phyloP scores from a whole-genome alignment of 1,140 invertebrate genomes.

The Saccostrea cuccullata region DNA sequence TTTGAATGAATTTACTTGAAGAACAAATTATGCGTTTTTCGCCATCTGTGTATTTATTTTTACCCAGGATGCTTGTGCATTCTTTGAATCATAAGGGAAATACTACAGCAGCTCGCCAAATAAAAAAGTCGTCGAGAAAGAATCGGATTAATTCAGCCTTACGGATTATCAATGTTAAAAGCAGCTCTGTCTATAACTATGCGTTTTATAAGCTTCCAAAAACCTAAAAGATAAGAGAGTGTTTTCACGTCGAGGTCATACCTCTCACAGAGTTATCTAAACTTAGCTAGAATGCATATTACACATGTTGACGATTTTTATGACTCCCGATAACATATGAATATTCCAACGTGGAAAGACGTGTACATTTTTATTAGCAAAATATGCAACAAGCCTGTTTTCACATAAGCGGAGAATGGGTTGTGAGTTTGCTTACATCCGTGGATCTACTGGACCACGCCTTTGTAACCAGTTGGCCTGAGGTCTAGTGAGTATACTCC shows the following conservation, averaged over 20 bases:
- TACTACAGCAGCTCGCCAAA: background rate
- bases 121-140: background rate
- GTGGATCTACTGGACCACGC: background rate
- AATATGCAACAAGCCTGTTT: constrained; percentile 1
- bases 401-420: background rate
- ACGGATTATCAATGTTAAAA: background rate
- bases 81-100: background rate
- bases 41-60: constrained; percentile 7
- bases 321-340: constrained; percentile 20
- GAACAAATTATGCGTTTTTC: background rate
- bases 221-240: constrained; percentile 22
- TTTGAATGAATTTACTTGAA: background rate
- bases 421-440: constrained; percentile 16
- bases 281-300: constrained; percentile 29
- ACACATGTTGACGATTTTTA: constrained; percentile 37
- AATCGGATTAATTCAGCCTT: background rate
- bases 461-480: background rate
- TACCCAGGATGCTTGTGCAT: background rate
- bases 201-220: constrained; percentile 35
- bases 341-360: constrained; percentile 20
- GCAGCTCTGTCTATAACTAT: constrained; percentile 23
- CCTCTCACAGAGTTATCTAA: background rate
- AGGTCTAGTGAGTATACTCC: background rate
- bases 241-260: constrained; percentile 16
- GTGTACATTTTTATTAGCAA: background rate